Conservation (phyloP, 2,113 vertebrate genomes). For the Eurypyga helias region DNA sequence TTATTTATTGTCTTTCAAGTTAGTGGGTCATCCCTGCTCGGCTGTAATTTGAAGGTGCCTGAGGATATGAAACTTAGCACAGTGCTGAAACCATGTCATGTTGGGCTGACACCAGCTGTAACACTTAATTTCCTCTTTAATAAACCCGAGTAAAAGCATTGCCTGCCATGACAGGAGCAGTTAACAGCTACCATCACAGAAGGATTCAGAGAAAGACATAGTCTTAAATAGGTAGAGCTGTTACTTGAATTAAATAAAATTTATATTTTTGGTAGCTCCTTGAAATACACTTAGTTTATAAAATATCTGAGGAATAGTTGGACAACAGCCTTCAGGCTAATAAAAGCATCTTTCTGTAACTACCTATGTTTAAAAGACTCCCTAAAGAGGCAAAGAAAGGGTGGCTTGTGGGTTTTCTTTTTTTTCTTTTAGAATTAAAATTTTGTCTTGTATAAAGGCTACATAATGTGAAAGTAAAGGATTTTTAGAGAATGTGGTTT, state of each 20-base stretch:
- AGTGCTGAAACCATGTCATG: not conserved
- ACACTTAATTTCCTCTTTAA: not conserved
- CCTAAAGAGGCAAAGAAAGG: not conserved
- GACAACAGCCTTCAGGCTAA: not conserved
- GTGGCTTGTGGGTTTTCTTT: no score
- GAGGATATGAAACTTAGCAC: not conserved
- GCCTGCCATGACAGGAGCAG: not conserved
- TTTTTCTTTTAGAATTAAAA: not conserved
- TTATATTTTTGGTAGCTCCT: not conserved
- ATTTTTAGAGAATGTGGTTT: not conserved
- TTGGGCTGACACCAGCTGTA: not conserved
- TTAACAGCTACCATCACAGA: not conserved
- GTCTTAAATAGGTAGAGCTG: not conserved
- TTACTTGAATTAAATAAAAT: not conserved
- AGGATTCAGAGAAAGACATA: not conserved
- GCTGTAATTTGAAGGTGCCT: not conserved
- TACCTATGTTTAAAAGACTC: not conserved
- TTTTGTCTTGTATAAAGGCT: not conserved
- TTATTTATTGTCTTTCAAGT: not conserved
- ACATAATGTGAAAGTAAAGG: not conserved
- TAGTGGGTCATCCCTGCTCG: not conserved
- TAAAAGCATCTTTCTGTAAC: not conserved
- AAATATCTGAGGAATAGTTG: not conserved
- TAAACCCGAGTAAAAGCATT: not conserved
- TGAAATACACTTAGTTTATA: not conserved